Evolutionary conservation across 2,113 vertebrate species (phyloP).

Genomic region (Spea multiplicata): DNA sequence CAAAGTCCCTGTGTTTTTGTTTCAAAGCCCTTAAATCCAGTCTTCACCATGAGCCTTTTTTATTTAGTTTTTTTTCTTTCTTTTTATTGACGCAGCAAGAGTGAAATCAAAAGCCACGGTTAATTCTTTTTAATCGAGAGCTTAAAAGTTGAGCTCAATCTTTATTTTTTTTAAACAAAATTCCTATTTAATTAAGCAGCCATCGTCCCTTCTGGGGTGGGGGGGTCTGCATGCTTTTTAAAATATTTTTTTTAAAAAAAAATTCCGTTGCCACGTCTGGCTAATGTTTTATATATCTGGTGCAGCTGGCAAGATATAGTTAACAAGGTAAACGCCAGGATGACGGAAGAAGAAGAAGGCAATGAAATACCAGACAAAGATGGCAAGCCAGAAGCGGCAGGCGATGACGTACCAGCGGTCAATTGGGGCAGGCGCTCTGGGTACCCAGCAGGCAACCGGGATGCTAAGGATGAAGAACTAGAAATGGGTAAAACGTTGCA

Average conservation of each 20-base stretch:
- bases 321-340: constrained; percentile 47
- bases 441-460: not conserved
- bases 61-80: not conserved
- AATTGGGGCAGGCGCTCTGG: not conserved
- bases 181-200: not conserved
- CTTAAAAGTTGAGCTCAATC: not conserved
- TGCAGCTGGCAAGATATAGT: constrained; percentile 57
- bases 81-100: constrained; percentile 26
- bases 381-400: not conserved
- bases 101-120: constrained; percentile 9
- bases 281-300: no score
- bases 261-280: no score
- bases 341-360: not conserved
- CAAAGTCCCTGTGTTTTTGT: no score
- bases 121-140: constrained; percentile 22
- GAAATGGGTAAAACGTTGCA: constrained; percentile 50
- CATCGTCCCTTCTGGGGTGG: no score
- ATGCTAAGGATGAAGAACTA: constrained; percentile 43
- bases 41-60: not conserved
- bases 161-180: not conserved
- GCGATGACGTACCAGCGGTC: not conserved
- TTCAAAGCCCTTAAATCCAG: no score
- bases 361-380: not conserved
- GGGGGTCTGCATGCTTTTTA: no score
- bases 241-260: no score